Evolutionary conservation across 2,888 invertebrate genomes (phyloP).

Genomic region (Limnephilus lunatus): DNA sequence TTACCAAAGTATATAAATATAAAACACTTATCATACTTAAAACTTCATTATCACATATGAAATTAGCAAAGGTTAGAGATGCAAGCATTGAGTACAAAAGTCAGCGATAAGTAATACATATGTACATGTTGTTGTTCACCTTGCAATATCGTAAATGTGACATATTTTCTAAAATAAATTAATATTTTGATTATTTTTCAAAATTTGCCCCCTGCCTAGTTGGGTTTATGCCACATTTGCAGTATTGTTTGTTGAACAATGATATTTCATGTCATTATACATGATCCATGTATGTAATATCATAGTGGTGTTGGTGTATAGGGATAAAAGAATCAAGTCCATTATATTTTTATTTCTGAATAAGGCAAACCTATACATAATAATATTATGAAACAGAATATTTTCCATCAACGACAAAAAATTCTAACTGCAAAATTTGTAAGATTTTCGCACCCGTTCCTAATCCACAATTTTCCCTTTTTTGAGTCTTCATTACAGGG

Average conservation of each 20-base stretch:
- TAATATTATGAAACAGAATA: background rate
- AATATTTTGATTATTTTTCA: background rate
- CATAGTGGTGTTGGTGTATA: background rate
- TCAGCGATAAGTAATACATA: background rate
- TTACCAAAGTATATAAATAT: background rate
- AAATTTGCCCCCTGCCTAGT: background rate
- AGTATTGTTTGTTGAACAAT: background rate
- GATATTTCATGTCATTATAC: background rate
- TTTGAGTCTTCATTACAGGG: too few species aligned
- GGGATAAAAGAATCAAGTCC: background rate
- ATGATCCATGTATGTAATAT: background rate
- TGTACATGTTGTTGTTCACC: background rate
- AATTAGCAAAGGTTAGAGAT: background rate
- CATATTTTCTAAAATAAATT: background rate
- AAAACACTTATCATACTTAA: background rate
- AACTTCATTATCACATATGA: background rate
- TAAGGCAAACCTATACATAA: background rate
- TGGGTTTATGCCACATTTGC: background rate
- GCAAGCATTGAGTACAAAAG: background rate
- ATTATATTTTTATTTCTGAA: background rate
- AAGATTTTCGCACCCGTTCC: too few species aligned
- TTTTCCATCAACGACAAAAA: too few species aligned
- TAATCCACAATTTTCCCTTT: too few species aligned
- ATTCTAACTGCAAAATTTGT: too few species aligned
- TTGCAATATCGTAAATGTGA: background rate